Conservation (phyloP, 1,140 invertebrate genomes). For the Eubasilissa regina region DNA sequence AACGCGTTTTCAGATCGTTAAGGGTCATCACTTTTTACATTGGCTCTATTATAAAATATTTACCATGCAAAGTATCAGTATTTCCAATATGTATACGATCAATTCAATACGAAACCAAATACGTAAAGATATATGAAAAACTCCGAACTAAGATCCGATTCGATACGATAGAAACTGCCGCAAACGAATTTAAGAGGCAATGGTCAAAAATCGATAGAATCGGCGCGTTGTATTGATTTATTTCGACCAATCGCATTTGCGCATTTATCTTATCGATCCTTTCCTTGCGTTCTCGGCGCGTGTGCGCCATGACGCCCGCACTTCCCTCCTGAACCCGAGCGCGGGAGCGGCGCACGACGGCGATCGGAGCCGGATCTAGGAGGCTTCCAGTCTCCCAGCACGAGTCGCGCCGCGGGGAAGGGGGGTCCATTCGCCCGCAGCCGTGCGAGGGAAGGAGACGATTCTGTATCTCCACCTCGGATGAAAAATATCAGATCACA, state of each 20-base stretch:
- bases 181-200: conserved; percentile 9
- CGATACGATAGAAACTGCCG: neutral
- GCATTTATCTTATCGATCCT: conserved; percentile 62
- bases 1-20: neutral
- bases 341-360: neutral
- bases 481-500: no score
- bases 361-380: conserved; percentile 15
- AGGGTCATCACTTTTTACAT: neutral
- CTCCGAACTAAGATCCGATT: no score
- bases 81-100: no score
- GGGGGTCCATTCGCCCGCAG: neutral
- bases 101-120: no score
- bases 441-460: neutral
- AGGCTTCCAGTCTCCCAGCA: neutral
- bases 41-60: no score
- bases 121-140: neutral
- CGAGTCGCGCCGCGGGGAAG: neutral
- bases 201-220: conserved; percentile 57
- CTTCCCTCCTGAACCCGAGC: conserved; percentile 23
- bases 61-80: no score
- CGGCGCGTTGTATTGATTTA: conserved; percentile 58
- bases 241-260: conserved; percentile 58
- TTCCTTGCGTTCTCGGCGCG: conserved; percentile 38
- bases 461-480: neutral
- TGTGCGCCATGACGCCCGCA: conserved; percentile 42